Percentiles rank a stretch among this genome's conserved stretches.
Conservation (phyloP, 2,113 vertebrate genomes). For the Eulemur rufifrons region DNA sequence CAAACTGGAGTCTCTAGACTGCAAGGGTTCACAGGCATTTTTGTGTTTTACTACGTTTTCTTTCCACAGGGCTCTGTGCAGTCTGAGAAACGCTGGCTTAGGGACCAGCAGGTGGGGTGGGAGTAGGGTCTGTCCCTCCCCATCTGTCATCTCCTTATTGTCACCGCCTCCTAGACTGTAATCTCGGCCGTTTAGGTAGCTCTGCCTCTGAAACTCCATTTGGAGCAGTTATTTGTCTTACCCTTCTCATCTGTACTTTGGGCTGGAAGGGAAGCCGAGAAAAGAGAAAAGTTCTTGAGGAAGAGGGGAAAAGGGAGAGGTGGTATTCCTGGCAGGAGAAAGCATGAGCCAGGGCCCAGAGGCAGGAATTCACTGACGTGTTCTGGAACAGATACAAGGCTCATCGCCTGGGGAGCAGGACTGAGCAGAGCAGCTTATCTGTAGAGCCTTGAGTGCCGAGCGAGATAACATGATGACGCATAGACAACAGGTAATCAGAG, state of each 20-base stretch:
- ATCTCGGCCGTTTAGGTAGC: too few species aligned
- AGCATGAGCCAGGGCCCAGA: background rate
- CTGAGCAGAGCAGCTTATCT: too few species aligned
- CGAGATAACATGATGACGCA: background rate
- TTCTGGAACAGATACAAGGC: background rate
- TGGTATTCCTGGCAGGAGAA: background rate
- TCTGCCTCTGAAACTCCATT: background rate
- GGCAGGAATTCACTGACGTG: accelerated
- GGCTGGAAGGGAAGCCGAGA: background rate
- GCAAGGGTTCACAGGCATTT: background rate
- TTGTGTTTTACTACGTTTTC: background rate
- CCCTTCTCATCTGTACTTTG: background rate
- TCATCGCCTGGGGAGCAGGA: background rate
- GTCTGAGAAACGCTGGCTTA: background rate
- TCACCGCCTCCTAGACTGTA: background rate
- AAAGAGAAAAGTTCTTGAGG: background rate
- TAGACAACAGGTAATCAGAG: background rate
- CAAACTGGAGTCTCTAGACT: background rate
- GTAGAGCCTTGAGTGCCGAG: background rate
- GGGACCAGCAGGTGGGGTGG: background rate
- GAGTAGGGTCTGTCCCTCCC: background rate
- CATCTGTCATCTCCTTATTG: background rate
- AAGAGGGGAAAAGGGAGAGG: background rate
- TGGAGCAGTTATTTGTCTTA: background rate
- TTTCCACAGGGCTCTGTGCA: background rate